Evolutionary conservation across 92 coral and sea anemone species (phyloP).

Genomic region (Diadumene lineata): DNA sequence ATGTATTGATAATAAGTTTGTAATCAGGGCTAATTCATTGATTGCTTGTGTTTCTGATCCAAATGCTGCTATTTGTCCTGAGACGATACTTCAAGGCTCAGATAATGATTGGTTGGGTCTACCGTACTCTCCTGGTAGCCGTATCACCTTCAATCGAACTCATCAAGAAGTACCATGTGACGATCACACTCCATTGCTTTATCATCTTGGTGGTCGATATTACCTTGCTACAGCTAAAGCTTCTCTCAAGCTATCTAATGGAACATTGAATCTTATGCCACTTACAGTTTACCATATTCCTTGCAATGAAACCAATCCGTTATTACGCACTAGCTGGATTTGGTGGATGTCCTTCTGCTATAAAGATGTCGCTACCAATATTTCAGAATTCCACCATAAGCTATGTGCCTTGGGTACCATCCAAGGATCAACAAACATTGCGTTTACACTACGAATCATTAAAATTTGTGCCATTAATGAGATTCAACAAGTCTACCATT

Average conservation of each 20-base stretch:
- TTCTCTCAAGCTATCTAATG: neutral
- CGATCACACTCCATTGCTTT: neutral
- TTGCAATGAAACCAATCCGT: constrained; percentile 21
- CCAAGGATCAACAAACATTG: neutral
- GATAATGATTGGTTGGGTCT: constrained; percentile 14
- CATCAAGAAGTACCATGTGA: neutral
- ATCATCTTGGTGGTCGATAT: constrained; percentile 18
- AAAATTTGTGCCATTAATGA: constrained; percentile 22
- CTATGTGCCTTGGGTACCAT: constrained; percentile 30
- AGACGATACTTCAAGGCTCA: neutral
- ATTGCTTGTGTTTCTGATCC: neutral
- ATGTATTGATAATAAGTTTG: neutral
- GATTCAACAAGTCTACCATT: constrained; percentile 24
- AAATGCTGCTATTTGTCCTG: neutral
- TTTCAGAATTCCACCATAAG: neutral
- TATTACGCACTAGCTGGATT: constrained; percentile 29
- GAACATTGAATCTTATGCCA: constrained; percentile 2
- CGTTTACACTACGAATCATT: constrained; percentile 31
- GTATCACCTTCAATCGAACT: neutral
- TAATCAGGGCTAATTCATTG: constrained; percentile 10
- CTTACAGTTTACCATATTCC: constrained; percentile 28
- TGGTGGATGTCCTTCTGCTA: constrained; percentile 20
- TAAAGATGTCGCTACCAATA: constrained; percentile 19
- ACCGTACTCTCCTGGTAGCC: neutral
- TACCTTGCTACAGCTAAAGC: neutral